A percentile compares a stretch with the other conserved stretches of the same genome.
Conservation (phyloP, 2,888 invertebrate genomes). For the Mayetiola destructor region DNA sequence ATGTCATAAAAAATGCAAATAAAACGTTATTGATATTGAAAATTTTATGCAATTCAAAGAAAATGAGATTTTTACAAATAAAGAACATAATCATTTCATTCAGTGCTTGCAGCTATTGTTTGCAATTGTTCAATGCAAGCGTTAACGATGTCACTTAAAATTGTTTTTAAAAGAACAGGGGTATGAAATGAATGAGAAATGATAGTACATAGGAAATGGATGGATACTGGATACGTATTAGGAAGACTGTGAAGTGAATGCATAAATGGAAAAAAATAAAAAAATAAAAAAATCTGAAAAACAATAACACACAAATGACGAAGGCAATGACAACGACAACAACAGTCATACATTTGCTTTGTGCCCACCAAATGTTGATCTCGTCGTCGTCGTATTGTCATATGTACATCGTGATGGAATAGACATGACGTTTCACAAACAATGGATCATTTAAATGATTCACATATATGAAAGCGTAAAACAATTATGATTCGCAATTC, state of each 20-base stretch:
- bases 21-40: constrained; percentile 4
- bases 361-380: too few species aligned
- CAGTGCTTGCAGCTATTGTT: not conserved
- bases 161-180: not conserved
- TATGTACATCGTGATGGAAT: too few species aligned
- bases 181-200: not conserved
- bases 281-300: not conserved
- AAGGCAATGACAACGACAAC: too few species aligned
- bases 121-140: not conserved
- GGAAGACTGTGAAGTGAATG: not conserved
- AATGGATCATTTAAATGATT: too few species aligned
- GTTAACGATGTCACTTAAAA: constrained; percentile 5
- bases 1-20: too few species aligned
- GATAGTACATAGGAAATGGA: not conserved
- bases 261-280: not conserved
- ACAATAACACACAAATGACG: not conserved
- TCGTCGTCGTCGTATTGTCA: too few species aligned
- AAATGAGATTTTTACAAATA: constrained; percentile 1
- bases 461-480: too few species aligned
- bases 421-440: too few species aligned
- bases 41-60: constrained; percentile 5
- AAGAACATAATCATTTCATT: constrained; percentile 1
- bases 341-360: too few species aligned
- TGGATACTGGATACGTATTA: not conserved
- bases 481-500: too few species aligned